Conservation (phyloP, 2,113 vertebrate genomes). For the Leptosomus discolor region DNA sequence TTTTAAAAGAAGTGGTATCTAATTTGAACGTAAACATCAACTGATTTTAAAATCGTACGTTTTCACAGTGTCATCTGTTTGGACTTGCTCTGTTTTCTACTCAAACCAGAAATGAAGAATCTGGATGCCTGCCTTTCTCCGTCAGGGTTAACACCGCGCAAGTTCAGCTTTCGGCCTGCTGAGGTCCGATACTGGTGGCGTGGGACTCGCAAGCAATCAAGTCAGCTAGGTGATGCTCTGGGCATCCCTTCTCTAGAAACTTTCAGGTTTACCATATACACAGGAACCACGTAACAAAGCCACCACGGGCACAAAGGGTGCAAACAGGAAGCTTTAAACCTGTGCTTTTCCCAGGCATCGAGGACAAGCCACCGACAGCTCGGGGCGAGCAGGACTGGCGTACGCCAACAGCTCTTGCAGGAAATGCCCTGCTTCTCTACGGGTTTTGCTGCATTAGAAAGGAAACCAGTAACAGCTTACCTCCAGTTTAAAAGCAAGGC, state of each 20-base stretch:
- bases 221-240: background rate
- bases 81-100: background rate
- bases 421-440: background rate
- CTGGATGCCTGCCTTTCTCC: background rate
- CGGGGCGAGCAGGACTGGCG: background rate
- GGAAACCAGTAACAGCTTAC: conserved; percentile 58
- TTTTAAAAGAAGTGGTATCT: background rate
- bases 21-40: background rate
- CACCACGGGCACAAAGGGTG: no score
- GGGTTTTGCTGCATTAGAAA: background rate
- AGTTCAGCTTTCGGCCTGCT: background rate
- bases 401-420: background rate
- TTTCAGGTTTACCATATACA: background rate
- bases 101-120: background rate
- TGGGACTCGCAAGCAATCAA: background rate
- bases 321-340: background rate
- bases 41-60: background rate
- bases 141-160: background rate
- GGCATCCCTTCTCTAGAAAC: background rate
- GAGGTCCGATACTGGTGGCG: background rate
- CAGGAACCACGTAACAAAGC: background rate
- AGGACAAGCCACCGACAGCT: background rate
- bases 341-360: background rate
- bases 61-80: background rate
- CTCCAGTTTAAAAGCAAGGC: conserved; percentile 96